Base-by-base conservation (phyloP, 2,113 vertebrate species). In the Thoracochromis brauschi region DNA sequence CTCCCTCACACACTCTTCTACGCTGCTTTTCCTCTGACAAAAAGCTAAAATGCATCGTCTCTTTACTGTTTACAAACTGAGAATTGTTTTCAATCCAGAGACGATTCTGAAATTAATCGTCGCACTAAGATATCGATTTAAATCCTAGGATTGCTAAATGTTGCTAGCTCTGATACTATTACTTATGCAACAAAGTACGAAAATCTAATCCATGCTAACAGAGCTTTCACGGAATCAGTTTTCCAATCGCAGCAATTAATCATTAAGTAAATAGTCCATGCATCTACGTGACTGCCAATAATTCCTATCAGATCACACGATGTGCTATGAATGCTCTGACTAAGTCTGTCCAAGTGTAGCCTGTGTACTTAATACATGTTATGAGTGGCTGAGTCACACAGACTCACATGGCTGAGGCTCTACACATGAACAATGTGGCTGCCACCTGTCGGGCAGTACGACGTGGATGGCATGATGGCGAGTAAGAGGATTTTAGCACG, bases 401-500 rank as follows among this genome's bases (percentile, higher is more conserved):
- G 35, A 85, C 51, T 87, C 79, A 92, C 85, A 85, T 55, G 79
- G 38, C 55, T 21, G 29, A 53, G 79, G 81, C 60, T 29, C 12
- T 78, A 26, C 82, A 60, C 75, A 84, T 12, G 40, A 81, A 90
- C 71, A 90, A 90, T 90, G 88, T 81, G 82, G 81, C 58, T 29
- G 82, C 85, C 94, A 93, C 94, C 90, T 93, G 93, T 65, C 33
- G 12, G 87, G 31, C 80, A 84, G 65, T 75, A 33, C 57, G 53
- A 45, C 60, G 29, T 31, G 80, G 79, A 79, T 90, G 84, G 90
- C 42, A 42, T 85, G 54, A 9, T 2, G 7, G 79, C 88, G 80
- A 68, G 49, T 94, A 96, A 95, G 90, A 94, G 89, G 94, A 94
- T 94, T 93, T 90, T 53, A 47, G 55, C 40, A 8, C 24, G 33